phyloP scores from a whole-genome alignment of 2,797 vertebrate genomes.

The Danio tinwini region DNA sequence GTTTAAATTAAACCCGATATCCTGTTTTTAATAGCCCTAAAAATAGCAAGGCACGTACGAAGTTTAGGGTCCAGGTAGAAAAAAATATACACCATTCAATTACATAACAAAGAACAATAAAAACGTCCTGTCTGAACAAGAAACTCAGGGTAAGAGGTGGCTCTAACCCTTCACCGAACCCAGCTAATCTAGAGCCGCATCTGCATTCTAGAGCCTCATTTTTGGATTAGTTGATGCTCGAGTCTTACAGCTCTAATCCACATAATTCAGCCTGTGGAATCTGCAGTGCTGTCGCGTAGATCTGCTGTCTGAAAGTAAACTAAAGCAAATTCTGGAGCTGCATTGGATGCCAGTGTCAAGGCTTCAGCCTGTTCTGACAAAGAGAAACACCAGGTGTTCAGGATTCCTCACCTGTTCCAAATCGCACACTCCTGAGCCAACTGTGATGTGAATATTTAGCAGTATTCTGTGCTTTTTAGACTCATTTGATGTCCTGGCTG shows the following conservation, averaged over 20 bases:
- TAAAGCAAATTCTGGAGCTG: constrained; percentile 29
- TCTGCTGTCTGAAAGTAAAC: constrained; percentile 37
- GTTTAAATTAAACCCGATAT: constrained; percentile 7
- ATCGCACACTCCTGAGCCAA: neutral
- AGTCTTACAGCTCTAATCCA: constrained; percentile 34
- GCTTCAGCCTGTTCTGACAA: constrained; percentile 24
- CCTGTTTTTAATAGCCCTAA: constrained; percentile 18
- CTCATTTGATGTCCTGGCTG: neutral
- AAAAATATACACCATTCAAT: neutral
- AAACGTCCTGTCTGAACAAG: constrained; percentile 8
- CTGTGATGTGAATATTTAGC: constrained; percentile 20
- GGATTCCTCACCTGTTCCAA: constrained; percentile 18
- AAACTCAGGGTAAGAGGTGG: neutral
- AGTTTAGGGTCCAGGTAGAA: neutral
- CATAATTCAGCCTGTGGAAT: constrained; percentile 33
- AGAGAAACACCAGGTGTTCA: constrained; percentile 20
- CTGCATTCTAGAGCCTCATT: constrained; percentile 41
- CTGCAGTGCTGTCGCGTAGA: constrained; percentile 11
- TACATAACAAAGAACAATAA: constrained; percentile 3
- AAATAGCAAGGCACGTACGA: constrained; percentile 6
- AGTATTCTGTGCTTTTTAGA: neutral
- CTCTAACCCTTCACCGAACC: constrained; percentile 28
- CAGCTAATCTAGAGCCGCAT: constrained; percentile 43
- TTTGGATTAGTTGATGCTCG: constrained; percentile 33
- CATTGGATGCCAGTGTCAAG: constrained; percentile 41